Evolutionary conservation across 2,113 vertebrate genomes (phyloP), one percentile per base, ranked within the genome.

Genomic region (Glaucidium brasilianum): DNA sequence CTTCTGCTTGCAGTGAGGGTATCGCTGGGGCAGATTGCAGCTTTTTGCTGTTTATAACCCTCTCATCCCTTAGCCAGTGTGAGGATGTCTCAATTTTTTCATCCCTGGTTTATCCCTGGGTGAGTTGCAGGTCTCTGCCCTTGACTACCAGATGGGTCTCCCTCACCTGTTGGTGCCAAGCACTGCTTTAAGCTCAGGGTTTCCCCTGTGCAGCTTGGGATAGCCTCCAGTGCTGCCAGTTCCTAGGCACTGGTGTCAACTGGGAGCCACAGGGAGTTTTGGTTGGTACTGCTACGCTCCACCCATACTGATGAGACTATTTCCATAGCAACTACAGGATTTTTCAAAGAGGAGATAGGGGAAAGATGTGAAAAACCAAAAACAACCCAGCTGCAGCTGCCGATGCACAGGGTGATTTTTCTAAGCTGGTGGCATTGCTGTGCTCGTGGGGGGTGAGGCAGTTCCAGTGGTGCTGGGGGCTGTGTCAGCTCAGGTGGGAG

Each of bases 241-340:
- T 90, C 32, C 56, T 58, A 56, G 50, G 32, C 79, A 56, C 60
- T 95, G 91, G 89, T 92, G 91, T 96, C 58, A 85, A 55, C 80
- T 97, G 94, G 94, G 94, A 88, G 12, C 76, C 68, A 67, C 47
- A 32, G 60, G 75, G 94, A 72, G 25, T 68, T 94, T 58, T 68
- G 81, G 83, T 66, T 32, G 14, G 62, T 35, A 5, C 35, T 66
- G 80, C 86, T 86, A 58, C 0, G 8, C 84, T 96, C 85, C 76
- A 85, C 76, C 84, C 96, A 96, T 95, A 69, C 92, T 96, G 96
- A 96, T 97, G 94, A 97, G 96, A 76, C 27, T 60, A 97, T 97
- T 96, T 96, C 96, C 96, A 97, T 96, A 95, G 96, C 96, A 97
- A 97, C 96, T 37, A 62, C 86, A 60, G 92, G 53, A 47, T 85